Evolutionary conservation across 2,113 vertebrate species (phyloP), one percentile per base, ranked within the genome.

Genomic region (Ammospiza caudacuta): DNA sequence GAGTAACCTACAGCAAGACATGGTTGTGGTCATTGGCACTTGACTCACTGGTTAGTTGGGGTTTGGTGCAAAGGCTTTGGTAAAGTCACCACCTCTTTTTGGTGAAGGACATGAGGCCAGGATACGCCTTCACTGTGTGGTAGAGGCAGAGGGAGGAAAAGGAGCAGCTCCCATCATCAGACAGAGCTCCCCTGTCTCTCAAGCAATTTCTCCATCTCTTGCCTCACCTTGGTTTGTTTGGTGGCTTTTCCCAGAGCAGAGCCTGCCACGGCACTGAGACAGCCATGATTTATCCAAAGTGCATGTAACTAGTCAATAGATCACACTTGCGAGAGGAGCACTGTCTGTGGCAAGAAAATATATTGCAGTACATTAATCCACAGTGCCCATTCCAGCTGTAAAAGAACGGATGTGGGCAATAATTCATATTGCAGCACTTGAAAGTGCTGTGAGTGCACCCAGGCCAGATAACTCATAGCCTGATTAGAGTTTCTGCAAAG

Each of bases 341-440:
- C 61, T 92, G 57, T 95, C 94, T 94, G 52, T 92, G 70, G 83
- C 86, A 93, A 58, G 86, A 74, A 89, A 91, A 96, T 92, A 85
- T 83, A 95, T 88, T 90, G 83, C 64, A 81, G 68, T 70, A 55
- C 92, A 70, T 96, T 92, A 92, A 96, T 97, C 86, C 92, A 75
- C 2, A 1, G 63, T 4, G 7, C 83, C 94, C 64, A 54, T 87
- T 92, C 49, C 94, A 86, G 81, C 64, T 94, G 88, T 95, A 90
- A 93, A 93, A 91, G 72, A 93, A 58, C 23, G 39, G 86, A 83
- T 13, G 2, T 61, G 89, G 47, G 66, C 76, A 77, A 57, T 96
- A 95, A 95, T 81, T 97, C 97, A 96, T 91, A 63, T 49, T 68
- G 37, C 63, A 92, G 77, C 54, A 24, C 88, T 95, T 89, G 46